phyloP scores from a whole-genome alignment of 2,888 invertebrate genomes.

The Hirtodrosophila trivittata region DNA sequence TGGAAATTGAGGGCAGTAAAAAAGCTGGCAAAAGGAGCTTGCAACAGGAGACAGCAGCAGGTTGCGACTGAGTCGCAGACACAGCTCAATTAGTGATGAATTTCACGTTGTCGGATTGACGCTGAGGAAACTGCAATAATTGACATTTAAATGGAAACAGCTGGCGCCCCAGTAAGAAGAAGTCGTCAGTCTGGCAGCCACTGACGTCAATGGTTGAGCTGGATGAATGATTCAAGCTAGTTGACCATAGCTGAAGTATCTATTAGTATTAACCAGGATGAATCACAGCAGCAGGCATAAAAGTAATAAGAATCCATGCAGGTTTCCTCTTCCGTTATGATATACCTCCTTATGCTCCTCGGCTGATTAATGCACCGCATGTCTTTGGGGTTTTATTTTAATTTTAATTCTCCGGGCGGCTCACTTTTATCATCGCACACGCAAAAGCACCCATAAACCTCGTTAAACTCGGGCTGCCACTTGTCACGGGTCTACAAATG shows the following conservation, averaged over 20 bases:
- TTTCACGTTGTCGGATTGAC: conserved; percentile 42
- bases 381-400: conserved; percentile 45
- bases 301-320: conserved; percentile 3
- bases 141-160: conserved; percentile 64
- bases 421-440: conserved; percentile 55
- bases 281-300: conserved; percentile 36
- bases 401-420: conserved; percentile 62
- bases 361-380: conserved; percentile 63
- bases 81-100: conserved; percentile 52
- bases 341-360: too few species aligned
- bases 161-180: conserved; percentile 49
- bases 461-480: conserved; percentile 25
- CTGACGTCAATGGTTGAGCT: conserved; percentile 38
- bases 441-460: conserved; percentile 80
- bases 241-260: conserved; percentile 12
- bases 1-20: conserved; percentile 30
- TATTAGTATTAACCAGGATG: conserved; percentile 34
- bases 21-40: conserved; percentile 12
- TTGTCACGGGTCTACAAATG: conserved; percentile 48
- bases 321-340: conserved; percentile 47
- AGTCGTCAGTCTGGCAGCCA: conserved; percentile 6
- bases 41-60: conserved; percentile 30
- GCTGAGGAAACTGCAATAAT: conserved; percentile 50
- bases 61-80: conserved; percentile 22
- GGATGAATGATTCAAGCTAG: background rate